Evolutionary conservation across 2,113 vertebrate genomes (phyloP).

Genomic region (Limnothrissa miodon): DNA sequence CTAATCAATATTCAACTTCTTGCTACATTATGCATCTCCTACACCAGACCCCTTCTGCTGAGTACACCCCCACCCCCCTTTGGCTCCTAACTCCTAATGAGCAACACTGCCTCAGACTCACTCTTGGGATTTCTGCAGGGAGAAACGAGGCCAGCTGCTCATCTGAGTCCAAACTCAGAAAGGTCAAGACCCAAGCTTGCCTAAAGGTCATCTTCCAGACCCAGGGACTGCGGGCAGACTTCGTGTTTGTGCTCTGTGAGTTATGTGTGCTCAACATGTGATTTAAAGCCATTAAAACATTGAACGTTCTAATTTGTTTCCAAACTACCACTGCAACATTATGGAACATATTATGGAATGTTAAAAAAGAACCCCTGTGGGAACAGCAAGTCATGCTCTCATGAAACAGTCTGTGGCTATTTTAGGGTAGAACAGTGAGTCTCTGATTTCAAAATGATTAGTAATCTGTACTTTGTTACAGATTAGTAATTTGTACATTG

Average conservation of each 20-base stretch:
- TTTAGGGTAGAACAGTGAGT: too few relatives aligned
- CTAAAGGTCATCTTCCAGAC: neutral
- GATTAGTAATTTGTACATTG: too few relatives aligned
- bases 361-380: too few relatives aligned
- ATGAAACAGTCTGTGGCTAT: too few relatives aligned
- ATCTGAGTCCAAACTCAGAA: neutral
- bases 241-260: neutral
- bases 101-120: neutral
- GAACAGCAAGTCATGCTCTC: too few relatives aligned
- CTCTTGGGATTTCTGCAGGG: neutral
- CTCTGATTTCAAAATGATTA: too few relatives aligned
- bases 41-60: neutral
- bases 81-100: neutral
- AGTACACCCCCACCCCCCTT: neutral
- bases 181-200: neutral
- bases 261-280: neutral
- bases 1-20: conserved; percentile 6
- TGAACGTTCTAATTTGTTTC: too few relatives aligned
- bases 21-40: conserved; percentile 1
- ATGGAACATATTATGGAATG: too few relatives aligned
- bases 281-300: too few relatives aligned
- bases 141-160: neutral
- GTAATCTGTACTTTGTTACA: too few relatives aligned
- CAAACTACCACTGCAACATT: too few relatives aligned
- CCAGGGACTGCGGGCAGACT: neutral